Percentiles rank a stretch among this genome's conserved stretches.
phyloP scores from a whole-genome alignment of 2,113 vertebrate species.

The Saccopteryx leptura region DNA sequence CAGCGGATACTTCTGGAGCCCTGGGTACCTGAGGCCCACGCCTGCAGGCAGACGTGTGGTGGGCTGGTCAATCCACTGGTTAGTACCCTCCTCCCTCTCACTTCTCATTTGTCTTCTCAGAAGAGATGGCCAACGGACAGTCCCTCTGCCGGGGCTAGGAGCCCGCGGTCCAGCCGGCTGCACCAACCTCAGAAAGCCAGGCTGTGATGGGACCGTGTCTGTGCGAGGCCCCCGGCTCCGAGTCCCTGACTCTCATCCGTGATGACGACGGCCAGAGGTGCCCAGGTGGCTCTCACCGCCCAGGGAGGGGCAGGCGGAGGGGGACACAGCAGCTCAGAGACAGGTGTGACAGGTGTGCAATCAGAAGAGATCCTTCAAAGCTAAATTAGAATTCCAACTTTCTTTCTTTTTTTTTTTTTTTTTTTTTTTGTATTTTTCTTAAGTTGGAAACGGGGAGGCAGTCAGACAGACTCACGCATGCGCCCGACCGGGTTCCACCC shows the following conservation, averaged over 20 bases:
- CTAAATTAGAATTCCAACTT: not conserved
- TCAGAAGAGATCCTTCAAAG: not conserved
- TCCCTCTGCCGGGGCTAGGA: not conserved
- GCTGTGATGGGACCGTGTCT: not conserved
- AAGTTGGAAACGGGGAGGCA: no score
- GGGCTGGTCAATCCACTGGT: not conserved
- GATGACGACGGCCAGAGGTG: not conserved
- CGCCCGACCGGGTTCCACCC: no score
- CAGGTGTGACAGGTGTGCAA: not conserved
- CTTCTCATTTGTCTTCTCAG: not conserved
- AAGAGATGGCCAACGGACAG: not conserved
- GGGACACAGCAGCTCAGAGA: not conserved
- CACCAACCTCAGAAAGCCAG: fast-evolving
- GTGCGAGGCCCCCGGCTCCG: fast-evolving
- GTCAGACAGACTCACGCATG: no score
- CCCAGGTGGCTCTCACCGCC: not conserved
- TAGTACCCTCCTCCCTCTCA: not conserved
- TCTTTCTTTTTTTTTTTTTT: no score
- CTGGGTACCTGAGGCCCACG: not conserved
- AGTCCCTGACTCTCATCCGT: not conserved
- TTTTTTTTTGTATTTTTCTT: no score
- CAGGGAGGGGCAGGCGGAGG: fast-evolving
- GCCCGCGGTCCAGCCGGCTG: not conserved
- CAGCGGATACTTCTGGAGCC: not conserved
- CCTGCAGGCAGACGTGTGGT: not conserved